phyloP scores from a whole-genome alignment of 2,113 vertebrate genomes.

The Cynopterus brachyotis region DNA sequence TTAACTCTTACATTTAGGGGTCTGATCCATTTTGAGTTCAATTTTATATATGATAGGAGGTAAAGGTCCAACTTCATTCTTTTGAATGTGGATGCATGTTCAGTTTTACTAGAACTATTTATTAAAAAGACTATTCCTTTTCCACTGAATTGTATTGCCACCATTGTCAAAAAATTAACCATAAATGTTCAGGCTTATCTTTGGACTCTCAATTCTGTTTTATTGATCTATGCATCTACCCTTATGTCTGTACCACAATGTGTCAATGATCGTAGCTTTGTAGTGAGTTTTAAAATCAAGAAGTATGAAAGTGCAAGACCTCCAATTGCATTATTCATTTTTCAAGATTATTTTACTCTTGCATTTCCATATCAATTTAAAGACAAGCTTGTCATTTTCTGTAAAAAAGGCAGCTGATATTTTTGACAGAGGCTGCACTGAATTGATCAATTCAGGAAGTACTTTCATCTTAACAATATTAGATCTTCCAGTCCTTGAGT shows the following conservation, averaged over 20 bases:
- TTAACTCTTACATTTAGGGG: neutral
- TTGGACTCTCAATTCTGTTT: neutral
- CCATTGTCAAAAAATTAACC: neutral
- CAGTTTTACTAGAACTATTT: neutral
- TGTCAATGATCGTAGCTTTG: neutral
- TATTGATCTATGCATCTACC: neutral
- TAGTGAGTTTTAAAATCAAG: neutral
- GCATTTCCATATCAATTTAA: conserved; percentile 21
- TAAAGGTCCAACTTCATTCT: neutral
- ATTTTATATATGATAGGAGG: neutral
- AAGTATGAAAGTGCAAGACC: neutral
- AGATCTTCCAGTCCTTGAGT: neutral
- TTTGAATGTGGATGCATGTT: neutral
- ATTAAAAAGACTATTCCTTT: neutral
- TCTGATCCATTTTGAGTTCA: neutral
- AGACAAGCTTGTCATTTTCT: neutral
- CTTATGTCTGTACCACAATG: neutral
- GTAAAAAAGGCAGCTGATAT: neutral
- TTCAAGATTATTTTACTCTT: neutral
- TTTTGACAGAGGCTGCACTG: neutral
- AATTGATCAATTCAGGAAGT: neutral
- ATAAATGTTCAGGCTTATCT: neutral
- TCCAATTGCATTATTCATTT: neutral
- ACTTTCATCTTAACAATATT: neutral
- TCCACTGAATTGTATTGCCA: neutral